These are phyloP conservation scores for Syngnathus acus DNA, from an alignment of 2,797 vertebrate species.

Conservation along the genomic window DNA sequence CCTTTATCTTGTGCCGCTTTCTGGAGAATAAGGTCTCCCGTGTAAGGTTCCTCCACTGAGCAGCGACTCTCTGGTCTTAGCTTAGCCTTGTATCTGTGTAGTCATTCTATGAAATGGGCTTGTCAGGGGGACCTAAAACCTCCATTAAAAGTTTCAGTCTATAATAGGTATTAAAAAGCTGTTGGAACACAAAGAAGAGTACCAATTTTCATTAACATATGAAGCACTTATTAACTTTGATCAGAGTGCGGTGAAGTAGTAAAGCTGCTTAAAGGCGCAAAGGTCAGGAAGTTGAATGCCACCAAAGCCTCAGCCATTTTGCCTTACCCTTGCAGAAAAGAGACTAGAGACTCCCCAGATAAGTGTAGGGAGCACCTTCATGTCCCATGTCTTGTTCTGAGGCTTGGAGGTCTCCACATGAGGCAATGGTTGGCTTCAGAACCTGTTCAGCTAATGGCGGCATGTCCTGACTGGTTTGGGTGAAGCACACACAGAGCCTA, in stretches of 20 bases:
- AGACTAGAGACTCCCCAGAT: conserved; percentile 64
- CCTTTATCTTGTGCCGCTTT: conserved; percentile 75
- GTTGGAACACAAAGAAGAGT: conserved; percentile 77
- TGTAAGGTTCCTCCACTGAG: conserved; percentile 71
- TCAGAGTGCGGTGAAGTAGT: conserved; percentile 74
- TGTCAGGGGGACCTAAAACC: conserved; percentile 80
- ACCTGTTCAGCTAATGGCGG: conserved; percentile 39
- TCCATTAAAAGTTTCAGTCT: conserved; percentile 80
- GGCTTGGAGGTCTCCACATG: conserved; percentile 33
- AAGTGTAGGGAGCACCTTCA: conserved; percentile 65
- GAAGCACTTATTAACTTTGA: conserved; percentile 81
- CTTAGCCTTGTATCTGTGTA: conserved; percentile 77
- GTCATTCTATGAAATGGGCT: conserved; percentile 74
- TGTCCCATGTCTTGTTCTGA: conserved; percentile 41
- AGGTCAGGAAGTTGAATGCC: conserved; percentile 77
- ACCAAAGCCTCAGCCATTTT: conserved; percentile 67
- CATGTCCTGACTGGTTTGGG: conserved; percentile 7
- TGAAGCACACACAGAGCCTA: background rate
- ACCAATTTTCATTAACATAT: conserved; percentile 80
- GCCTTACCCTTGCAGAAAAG: conserved; percentile 68
- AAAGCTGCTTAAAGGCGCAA: conserved; percentile 81
- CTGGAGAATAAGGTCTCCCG: conserved; percentile 74
- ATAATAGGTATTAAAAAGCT: conserved; percentile 84
- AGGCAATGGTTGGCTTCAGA: conserved; percentile 29
- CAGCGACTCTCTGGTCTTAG: conserved; percentile 70